Base-by-base conservation (phyloP, 2,888 invertebrate species). In the Piscicola geometra region DNA sequence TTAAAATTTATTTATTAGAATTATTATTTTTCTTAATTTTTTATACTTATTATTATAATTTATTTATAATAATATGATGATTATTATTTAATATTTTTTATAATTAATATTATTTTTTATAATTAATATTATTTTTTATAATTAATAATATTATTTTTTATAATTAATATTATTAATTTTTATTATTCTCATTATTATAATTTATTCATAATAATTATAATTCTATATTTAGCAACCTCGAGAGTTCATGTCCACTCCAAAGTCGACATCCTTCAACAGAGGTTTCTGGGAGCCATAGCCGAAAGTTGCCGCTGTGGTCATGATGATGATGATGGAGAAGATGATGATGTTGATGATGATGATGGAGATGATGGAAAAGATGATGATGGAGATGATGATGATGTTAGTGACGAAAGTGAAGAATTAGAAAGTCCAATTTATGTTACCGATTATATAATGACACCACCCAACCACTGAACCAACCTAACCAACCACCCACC, bases 231-330 rank as follows among this genome's bases (percentile, higher is more conserved):
- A 30, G 94, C 82, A 80, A 84, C 85, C 81, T 81, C 86, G 81
- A 1, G 85, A 83, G 2, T 76, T 67, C 85, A 86, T 84, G 78
- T 86, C 86, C 76, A 86, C 84, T 79, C 99, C 99, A 87, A 99
- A 99, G 84, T 99, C 94, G 1, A 94, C 89, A 12, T 90, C 88
- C 56, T 90, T 90, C 85, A 99, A 96, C 9, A 89, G 83, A 21
- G 82, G 77, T 9, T 83, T 82, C 80, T 94, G 94, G 88, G 89
- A 2, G 18, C 90, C 85, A 86, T 93, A 98, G 68, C 90, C 90
- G 87, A 98, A 98, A 64, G 90, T 89, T 18, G 93, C 92, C 86
- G 91, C 93, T 93, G 86, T 71, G 81, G 41, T 33, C 25, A 25
- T 33, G 32, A 66, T 33, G n/a, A 67, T 18, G 68, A 33, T 15